phyloP scores from a whole-genome alignment of 1,140 invertebrate genomes.

The Bombus impatiens region DNA sequence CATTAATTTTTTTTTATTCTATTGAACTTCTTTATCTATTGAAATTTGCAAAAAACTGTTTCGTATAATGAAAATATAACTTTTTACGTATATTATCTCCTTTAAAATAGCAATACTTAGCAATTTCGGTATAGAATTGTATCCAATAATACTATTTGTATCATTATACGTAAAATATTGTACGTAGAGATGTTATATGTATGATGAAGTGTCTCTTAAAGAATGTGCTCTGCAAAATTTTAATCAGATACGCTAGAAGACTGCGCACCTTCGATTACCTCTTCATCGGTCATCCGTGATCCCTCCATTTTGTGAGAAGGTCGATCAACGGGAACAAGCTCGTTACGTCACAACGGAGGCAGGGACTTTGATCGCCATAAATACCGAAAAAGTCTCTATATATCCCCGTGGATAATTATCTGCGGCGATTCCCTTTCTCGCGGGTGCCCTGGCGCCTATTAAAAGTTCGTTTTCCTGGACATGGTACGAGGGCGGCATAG shows the following conservation, averaged over 20 bases:
- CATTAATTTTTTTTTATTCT: not conserved
- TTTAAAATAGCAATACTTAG: too few species aligned
- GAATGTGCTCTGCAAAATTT: not conserved
- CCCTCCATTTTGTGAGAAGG: constrained; percentile 16
- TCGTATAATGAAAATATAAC: too few species aligned
- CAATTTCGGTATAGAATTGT: too few species aligned
- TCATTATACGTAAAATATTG: too few species aligned
- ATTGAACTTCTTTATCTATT: not conserved
- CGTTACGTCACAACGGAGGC: constrained; percentile 48
- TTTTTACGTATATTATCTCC: too few species aligned
- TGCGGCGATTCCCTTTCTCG: constrained; percentile 55
- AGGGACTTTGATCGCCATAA: constrained; percentile 54
- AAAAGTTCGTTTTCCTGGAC: constrained; percentile 71
- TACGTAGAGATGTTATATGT: too few species aligned
- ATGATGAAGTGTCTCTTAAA: too few species aligned
- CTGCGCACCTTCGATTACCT: not conserved
- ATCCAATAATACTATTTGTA: too few species aligned
- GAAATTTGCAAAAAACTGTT: too few species aligned
- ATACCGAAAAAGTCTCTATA: constrained; percentile 55
- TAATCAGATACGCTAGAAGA: not conserved
- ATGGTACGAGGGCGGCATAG: constrained; percentile 56
- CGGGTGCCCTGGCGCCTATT: constrained; percentile 59
- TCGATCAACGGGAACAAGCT: constrained; percentile 5
- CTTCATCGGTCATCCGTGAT: not conserved
- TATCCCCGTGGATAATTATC: constrained; percentile 63